Evolutionary conservation across 2,797 vertebrate species (phyloP), one percentile per base, ranked within the genome.

Genomic region (Rhinoraja longicauda): DNA sequence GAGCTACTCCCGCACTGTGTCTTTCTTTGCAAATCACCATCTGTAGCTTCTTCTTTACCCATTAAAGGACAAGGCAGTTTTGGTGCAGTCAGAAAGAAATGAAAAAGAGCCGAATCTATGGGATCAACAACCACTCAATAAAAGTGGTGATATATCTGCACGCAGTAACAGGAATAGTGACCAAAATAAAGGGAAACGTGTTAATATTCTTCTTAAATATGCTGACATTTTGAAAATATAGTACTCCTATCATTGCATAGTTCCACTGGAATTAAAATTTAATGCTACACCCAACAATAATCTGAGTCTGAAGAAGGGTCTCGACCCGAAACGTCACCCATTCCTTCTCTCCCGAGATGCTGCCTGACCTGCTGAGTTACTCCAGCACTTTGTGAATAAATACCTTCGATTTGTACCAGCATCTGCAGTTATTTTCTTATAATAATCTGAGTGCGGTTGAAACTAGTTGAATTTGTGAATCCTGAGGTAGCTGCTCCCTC

Each of bases 401-500:
- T n/a, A n/a, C n/a, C n/a, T n/a, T n/a, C n/a, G n/a, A n/a, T n/a
- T n/a, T n/a, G n/a, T n/a, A n/a, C n/a, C n/a, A n/a, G n/a, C n/a
- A n/a, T n/a, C n/a, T n/a, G n/a, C n/a, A n/a, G n/a, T n/a, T n/a
- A n/a, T n/a, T n/a, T n/a, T n/a, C n/a, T n/a, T n/a, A n/a, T n/a
- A 82, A 29, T 29, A 29, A 62, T 62, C 15, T 32, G n/a, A 88
- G 53, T 53, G 59, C 13, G 45, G 81, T 59, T 4, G 53, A 1
- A 81, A 81, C 45, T 21, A 62, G 53, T 62, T 26, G 81, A 67
- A 64, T 19, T 67, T 26, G 53, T 36, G 29, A 17, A 36, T 88
- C 64, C 59, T 88, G n/a, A 88, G 64, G 84, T 64, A 67, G 67
- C 84, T 88, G n/a, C 84, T 67, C 84, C 62, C 59, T 67, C 84